Conservation (phyloP, 2,888 invertebrate species). For the Crioceris asparagi region DNA sequence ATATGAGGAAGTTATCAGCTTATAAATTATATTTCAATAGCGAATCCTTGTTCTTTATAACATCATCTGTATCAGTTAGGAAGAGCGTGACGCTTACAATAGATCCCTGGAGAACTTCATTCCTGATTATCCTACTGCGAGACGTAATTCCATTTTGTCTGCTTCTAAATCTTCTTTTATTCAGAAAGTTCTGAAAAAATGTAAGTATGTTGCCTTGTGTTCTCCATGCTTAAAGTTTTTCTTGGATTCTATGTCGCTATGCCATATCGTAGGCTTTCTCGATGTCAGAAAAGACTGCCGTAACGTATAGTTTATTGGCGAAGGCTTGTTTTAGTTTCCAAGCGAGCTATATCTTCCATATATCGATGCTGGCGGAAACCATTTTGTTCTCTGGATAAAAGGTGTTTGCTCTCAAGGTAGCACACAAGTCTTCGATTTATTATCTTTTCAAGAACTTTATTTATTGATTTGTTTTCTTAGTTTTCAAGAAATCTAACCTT, state of each 20-base stretch:
- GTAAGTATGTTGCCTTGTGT: slow-evolving; percentile 1
- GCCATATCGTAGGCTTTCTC: slow-evolving; percentile 2
- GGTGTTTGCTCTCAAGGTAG: neutral
- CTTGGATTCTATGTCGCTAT: neutral
- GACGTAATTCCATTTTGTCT: neutral
- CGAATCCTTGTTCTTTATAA: neutral
- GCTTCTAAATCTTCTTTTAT: neutral
- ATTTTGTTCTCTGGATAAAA: slow-evolving; percentile 1
- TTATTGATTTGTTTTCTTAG: too few relatives aligned
- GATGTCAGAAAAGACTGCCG: slow-evolving; percentile 3
- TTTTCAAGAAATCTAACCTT: too few relatives aligned
- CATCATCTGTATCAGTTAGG: neutral
- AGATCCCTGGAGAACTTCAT: slow-evolving; percentile 2
- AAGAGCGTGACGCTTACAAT: slow-evolving; percentile 2
- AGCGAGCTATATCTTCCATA: neutral
- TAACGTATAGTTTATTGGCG: slow-evolving; percentile 2
- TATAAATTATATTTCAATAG: slow-evolving; percentile 1
- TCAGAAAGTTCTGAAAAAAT: neutral
- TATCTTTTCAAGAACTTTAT: slow-evolving; percentile 2
- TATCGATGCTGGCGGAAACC: neutral
- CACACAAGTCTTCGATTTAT: slow-evolving; percentile 1
- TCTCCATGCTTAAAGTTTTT: neutral
- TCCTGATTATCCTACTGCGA: neutral
- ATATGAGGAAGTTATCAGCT: slow-evolving; percentile 3
- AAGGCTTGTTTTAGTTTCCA: slow-evolving; percentile 3